Evolutionary conservation across 2,797 vertebrate species (phyloP).

Genomic region (Melopsittacus undulatus): DNA sequence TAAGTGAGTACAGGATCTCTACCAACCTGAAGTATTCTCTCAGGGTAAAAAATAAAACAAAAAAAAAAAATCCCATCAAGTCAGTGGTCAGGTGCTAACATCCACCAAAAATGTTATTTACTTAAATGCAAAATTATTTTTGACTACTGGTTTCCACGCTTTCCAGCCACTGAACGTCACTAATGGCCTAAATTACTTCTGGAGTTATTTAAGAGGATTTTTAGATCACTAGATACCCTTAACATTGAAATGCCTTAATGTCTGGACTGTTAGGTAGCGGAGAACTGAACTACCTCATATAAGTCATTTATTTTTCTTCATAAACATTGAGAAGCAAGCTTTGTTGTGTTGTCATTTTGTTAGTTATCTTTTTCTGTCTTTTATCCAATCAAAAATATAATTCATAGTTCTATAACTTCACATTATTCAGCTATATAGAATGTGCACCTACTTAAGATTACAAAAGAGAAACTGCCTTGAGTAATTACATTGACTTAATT

Average conservation of each 20-base stretch:
- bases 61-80: background rate
- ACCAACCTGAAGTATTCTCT: background rate
- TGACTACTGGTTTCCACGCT: background rate
- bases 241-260: background rate
- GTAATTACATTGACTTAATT: background rate
- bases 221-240: background rate
- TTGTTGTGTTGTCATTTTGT: background rate
- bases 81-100: background rate
- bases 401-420: background rate
- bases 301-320: background rate
- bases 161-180: background rate
- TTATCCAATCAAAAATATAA: background rate
- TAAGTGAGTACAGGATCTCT: background rate
- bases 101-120: background rate
- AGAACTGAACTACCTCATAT: background rate
- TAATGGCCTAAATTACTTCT: background rate
- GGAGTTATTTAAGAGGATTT: background rate
- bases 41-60: background rate
- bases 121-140: background rate
- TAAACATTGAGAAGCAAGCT: background rate
- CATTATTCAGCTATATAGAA: background rate
- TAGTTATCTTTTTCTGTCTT: background rate
- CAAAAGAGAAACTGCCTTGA: background rate
- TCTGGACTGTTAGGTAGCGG: background rate
- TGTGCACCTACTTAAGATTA: background rate